Base-by-base conservation (phyloP, 2,797 vertebrate species). In the Hafferia zeledoni region DNA sequence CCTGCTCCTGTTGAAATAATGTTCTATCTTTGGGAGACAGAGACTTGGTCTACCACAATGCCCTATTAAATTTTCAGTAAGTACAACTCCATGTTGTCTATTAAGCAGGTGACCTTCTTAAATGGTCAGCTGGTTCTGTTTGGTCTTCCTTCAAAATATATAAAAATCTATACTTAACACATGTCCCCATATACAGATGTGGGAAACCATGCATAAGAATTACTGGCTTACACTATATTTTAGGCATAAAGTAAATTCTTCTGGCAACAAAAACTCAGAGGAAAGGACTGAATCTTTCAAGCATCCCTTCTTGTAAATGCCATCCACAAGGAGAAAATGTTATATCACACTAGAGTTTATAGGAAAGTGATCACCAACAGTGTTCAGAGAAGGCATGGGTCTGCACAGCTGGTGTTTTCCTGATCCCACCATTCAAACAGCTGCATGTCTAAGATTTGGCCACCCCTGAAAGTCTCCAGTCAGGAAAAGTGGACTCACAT, bases 61-160 rank as follows among this genome's bases (percentile, higher is more conserved):
- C 22, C 23, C 15, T 8, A 28, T 39, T 43, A 49, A 85, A 56
- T 69, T 72, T 67, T 79, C 80, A 67, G 30, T 35, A 43, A 63
- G 24, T 30, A 31, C 61, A 74, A 43, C 28, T 74, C n/a, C 23
- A 9, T 5, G 6, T 27, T 44, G 30, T 53, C 55, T 84, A 19
- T 77, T 70, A 74, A 69, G 33, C 31, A 72, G 78, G 49, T 77
- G 74, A 82, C 39, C 41, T 84, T 37, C 76, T 44, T 43, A 53
- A 88, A 64, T 28, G 52, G 84, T 81, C 85, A 52, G 19, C 80
- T 91, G 53, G 39, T 78, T 89, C 75, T 64, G n/a, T 70, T 80
- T 88, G 69, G 61, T 43, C 37, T 90, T 83, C 35, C 37, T 79
- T 83, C 52, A 76, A 77, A 46, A 59, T 47, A 25, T 55, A 30